Evolutionary conservation across 1,140 invertebrate genomes (phyloP), one percentile per base, ranked within the genome.

Genomic region (Penaeus japonicus): DNA sequence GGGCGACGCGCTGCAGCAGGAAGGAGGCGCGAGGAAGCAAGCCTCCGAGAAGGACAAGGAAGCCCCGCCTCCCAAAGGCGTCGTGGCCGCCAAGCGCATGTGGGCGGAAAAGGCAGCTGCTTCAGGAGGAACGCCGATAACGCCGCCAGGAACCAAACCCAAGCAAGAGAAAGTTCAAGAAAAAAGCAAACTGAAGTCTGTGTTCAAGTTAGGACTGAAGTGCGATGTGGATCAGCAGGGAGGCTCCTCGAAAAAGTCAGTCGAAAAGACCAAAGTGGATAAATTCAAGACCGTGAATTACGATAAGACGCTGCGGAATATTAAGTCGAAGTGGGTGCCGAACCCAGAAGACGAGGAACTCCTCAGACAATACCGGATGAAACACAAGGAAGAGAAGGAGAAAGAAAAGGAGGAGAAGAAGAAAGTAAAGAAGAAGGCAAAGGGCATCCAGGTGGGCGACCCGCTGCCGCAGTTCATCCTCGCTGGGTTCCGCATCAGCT

Each of bases 231-330:
- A 90, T 39, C 85, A 85, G 22, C 54, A 75, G 22, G 87, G 89
- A n/a, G 89, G 80, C 20, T 55, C 83, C 18, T 83, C 57, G 10
- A 91, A 89, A 73, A 90, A 90, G 57, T 75, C 86, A 15, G 96
- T 96, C 90, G 94, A 95, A 4, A 92, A 92, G 87, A 96, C 96
- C 80, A 96, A 96, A 91, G 94, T 94, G 4, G 96, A 96, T 91
- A 94, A 95, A 24, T 97, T 97, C 91, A 97, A 97, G 91, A 94
- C 96, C 0, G 96, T 97, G 1, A 97, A 97, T 91, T 97, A 97
- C 91, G 97, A 97, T 91, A 94, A 96, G 55, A 97, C 96, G 91
- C 93, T 97, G 54, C 92, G 96, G 1, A 96, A 97, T 88, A 97
- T 97, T 32, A 97, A 96, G 91, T 95, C 96, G 0, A 96, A 96